phyloP scores from a whole-genome alignment of 2,888 invertebrate species.

The Cheilosia scutellata region DNA sequence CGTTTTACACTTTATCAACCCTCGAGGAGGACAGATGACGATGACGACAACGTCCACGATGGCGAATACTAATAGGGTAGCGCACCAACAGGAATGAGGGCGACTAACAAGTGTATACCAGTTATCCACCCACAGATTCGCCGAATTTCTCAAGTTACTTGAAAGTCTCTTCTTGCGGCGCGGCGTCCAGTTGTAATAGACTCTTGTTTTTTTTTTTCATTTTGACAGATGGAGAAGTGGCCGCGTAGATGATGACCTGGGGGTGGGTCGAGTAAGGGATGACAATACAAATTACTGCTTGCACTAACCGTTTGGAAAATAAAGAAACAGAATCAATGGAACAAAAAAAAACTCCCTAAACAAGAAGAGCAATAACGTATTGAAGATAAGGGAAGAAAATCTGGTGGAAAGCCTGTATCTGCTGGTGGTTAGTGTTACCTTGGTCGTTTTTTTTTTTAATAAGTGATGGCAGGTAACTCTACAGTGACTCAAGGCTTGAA shows the following conservation, averaged over 20 bases:
- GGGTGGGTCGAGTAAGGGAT: slow-evolving; percentile 39
- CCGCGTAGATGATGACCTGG: slow-evolving; percentile 3
- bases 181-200: slow-evolving; percentile 8
- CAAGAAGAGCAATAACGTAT: too few species aligned
- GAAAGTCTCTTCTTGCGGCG: slow-evolving; percentile 5
- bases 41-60: slow-evolving; percentile 8
- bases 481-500: too few species aligned
- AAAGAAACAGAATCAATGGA: slow-evolving; percentile 46
- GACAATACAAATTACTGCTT: slow-evolving; percentile 63
- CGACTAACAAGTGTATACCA: slow-evolving; percentile 59
- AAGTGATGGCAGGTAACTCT: too few species aligned
- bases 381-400: too few species aligned
- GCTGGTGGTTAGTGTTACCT: too few species aligned
- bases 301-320: slow-evolving; percentile 57
- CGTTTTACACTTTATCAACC: slow-evolving; percentile 50
- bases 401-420: too few species aligned
- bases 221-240: slow-evolving; percentile 42
- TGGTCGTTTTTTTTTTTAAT: too few species aligned
- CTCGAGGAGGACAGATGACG: slow-evolving; percentile 22
- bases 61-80: slow-evolving; percentile 11
- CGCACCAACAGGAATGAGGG: slow-evolving; percentile 12
- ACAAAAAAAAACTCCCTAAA: background rate
- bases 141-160: slow-evolving; percentile 55
- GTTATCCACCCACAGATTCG: slow-evolving; percentile 51
- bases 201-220: slow-evolving; percentile 22